A percentile compares a stretch with the other conserved stretches of the same genome.
Evolutionary conservation across 2,113 vertebrate species (phyloP).

Genomic region (Dolichallabes microphthalmus): DNA sequence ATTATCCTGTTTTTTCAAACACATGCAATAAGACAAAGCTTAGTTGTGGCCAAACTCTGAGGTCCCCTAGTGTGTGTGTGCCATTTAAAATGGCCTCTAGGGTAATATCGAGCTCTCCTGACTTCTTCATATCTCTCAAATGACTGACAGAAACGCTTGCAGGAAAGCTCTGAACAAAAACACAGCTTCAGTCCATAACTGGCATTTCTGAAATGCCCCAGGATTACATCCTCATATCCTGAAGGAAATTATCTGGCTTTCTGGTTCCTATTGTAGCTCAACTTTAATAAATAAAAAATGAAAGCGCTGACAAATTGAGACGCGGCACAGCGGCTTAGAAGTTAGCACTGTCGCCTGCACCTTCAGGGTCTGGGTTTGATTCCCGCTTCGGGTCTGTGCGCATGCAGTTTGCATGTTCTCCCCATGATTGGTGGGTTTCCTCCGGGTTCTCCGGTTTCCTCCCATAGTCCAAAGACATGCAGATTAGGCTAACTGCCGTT

Average conservation of each 20-base stretch:
- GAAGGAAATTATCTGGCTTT: constrained; percentile 8
- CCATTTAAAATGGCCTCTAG: constrained; percentile 67
- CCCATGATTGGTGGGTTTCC: no score
- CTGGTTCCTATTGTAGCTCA: background rate
- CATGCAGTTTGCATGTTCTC: no score
- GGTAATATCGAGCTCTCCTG: constrained; percentile 69
- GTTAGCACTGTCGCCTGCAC: no score
- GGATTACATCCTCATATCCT: constrained; percentile 5
- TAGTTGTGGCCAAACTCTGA: constrained; percentile 33
- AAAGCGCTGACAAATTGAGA: background rate
- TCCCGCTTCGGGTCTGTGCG: no score
- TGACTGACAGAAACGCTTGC: constrained; percentile 56
- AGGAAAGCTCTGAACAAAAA: constrained; percentile 10
- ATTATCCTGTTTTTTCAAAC: background rate
- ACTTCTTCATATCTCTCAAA: constrained; percentile 65
- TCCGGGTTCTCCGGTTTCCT: no score
- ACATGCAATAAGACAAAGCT: background rate
- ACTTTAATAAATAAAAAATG: background rate
- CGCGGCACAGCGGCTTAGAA: no score
- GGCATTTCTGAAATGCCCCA: background rate
- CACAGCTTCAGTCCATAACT: background rate
- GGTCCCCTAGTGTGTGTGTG: constrained; percentile 52
- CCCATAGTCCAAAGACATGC: no score
- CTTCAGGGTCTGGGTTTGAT: no score
- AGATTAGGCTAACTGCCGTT: no score